These are phyloP conservation scores for Eurytoma californica DNA, from an alignment of 2,888 invertebrate genomes.

Conservation along the genomic window DNA sequence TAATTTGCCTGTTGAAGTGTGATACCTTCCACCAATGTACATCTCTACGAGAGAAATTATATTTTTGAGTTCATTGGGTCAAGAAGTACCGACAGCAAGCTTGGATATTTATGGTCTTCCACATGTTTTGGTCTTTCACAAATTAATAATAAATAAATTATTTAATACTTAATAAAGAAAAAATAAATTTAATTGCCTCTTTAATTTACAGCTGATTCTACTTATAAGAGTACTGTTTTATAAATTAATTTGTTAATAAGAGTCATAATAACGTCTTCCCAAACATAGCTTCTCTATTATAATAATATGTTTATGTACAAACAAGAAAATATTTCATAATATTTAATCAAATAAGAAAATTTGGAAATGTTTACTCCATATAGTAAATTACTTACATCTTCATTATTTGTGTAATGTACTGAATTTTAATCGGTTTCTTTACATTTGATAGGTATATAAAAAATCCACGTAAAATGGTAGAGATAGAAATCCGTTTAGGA, in stretches of 20 bases:
- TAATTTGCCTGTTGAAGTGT: slow-evolving; percentile 67
- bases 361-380: not conserved
- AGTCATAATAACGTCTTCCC: slow-evolving; percentile 95
- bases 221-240: slow-evolving; percentile 40
- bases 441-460: too few relatives aligned
- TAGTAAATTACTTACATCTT: slow-evolving; percentile 79
- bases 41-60: slow-evolving; percentile 71
- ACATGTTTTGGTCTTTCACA: slow-evolving; percentile 78
- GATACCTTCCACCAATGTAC: slow-evolving; percentile 74
- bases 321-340: not conserved
- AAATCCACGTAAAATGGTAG: too few relatives aligned
- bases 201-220: too few relatives aligned
- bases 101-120: slow-evolving; percentile 76
- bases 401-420: slow-evolving; percentile 98
- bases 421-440: too few relatives aligned
- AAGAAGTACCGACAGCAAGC: slow-evolving; percentile 64
- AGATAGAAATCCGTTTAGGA: too few relatives aligned
- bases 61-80: slow-evolving; percentile 63
- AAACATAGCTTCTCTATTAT: slow-evolving; percentile 93
- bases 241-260: slow-evolving; percentile 53
- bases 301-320: slow-evolving; percentile 46
- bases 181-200: too few relatives aligned
- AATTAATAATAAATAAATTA: too few relatives aligned
- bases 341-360: not conserved
- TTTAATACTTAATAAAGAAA: too few relatives aligned